Conservation (phyloP, 23 tunicate species). For the Botrylloides violaceus region DNA sequence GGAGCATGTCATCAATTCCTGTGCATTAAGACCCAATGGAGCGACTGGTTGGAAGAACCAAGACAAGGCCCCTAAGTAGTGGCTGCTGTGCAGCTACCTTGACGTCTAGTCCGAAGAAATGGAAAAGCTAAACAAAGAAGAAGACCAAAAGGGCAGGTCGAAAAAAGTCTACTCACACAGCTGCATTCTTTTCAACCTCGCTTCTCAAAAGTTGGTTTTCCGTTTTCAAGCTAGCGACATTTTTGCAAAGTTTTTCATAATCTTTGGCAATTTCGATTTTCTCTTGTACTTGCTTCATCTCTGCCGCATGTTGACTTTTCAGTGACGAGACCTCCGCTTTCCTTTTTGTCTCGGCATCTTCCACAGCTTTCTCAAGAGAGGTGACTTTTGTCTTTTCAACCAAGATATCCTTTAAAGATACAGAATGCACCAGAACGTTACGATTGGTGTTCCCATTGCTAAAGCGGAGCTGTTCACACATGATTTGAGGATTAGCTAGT, state of each 20-base stretch:
- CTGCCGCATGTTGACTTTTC: neutral
- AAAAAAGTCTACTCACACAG: conserved; percentile 39
- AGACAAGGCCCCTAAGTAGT: no score
- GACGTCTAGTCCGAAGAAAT: no score
- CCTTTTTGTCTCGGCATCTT: conserved; percentile 2
- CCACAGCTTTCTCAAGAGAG: conserved; percentile 12
- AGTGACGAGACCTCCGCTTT: neutral
- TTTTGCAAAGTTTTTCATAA: conserved; percentile 12
- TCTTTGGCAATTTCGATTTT: conserved; percentile 15
- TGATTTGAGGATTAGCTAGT: no score
- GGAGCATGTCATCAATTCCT: no score
- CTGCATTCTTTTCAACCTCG: conserved; percentile 59
- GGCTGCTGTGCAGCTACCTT: no score
- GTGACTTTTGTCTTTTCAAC: conserved; percentile 14
- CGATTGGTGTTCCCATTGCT: no score
- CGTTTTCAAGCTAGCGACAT: conserved; percentile 33
- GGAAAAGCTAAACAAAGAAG: no score
- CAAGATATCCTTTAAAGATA: conserved; percentile 6
- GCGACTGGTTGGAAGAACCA: no score
- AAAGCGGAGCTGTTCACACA: no score
- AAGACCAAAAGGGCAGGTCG: no score
- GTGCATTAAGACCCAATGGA: no score
- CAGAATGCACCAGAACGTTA: neutral
- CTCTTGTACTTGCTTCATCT: conserved; percentile 20
- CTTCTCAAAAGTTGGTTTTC: conserved; percentile 44